Conservation (phyloP, 2,797 vertebrate species). For the Apodemus agrarius region DNA sequence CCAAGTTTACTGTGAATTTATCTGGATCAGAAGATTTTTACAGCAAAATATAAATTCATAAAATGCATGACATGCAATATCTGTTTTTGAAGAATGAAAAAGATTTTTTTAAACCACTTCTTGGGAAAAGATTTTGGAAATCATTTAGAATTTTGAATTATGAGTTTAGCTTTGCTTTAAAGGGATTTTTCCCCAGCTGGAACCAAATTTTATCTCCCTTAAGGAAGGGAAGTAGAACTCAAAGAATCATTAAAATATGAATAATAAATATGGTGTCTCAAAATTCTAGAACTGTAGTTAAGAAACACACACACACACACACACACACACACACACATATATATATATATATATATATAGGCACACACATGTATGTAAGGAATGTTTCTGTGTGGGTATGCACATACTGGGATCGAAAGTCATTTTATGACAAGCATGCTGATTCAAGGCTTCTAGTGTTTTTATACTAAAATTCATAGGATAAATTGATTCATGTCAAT, state of each 20-base stretch:
- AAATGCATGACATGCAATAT: background rate
- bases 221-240: background rate
- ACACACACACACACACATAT: too few species aligned
- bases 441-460: background rate
- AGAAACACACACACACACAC: background rate
- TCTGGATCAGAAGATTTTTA: background rate
- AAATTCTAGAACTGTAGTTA: background rate
- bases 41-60: background rate
- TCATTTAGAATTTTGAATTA: background rate
- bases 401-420: background rate
- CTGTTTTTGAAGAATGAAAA: background rate
- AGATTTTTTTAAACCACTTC: background rate
- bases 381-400: background rate
- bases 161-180: background rate
- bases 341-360: too few species aligned
- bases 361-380: background rate
- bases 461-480: conserved; percentile 39
- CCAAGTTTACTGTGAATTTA: background rate
- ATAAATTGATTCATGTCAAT: background rate
- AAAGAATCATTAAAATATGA: background rate
- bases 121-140: background rate
- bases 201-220: background rate
- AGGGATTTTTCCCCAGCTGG: background rate
- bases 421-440: background rate
- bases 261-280: too few species aligned